These are phyloP conservation scores for Microcebus ravelobensis DNA, from an alignment of 2,113 vertebrate species.

Conservation along the genomic window DNA sequence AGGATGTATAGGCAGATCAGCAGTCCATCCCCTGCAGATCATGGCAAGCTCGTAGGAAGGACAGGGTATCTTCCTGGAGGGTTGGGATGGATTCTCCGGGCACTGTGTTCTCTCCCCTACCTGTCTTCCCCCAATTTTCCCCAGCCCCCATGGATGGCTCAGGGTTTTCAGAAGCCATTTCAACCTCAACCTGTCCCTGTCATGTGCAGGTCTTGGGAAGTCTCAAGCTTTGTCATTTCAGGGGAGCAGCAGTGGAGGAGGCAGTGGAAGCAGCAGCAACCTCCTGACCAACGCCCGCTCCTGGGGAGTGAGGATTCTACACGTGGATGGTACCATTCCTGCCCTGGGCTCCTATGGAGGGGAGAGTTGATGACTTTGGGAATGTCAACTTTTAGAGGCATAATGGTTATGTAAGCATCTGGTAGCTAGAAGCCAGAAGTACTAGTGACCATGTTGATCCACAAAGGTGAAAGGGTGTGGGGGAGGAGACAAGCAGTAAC, in stretches of 20 bases:
- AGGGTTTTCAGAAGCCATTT: neutral
- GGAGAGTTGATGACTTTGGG: neutral
- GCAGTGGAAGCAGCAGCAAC: constrained; percentile 81
- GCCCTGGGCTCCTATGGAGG: neutral
- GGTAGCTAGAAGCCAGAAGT: neutral
- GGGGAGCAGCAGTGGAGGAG: constrained; percentile 76
- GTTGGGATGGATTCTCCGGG: neutral
- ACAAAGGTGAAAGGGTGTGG: neutral
- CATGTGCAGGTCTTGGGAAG: neutral
- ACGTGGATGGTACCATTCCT: constrained; percentile 86
- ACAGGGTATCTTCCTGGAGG: neutral
- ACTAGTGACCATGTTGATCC: neutral
- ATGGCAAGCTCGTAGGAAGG: neutral
- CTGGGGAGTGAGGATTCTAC: constrained; percentile 91
- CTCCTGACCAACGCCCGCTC: constrained; percentile 87
- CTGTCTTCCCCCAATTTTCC: accelerated
- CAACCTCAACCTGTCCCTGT: accelerated
- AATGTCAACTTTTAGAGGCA: neutral
- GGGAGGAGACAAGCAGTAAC: neutral
- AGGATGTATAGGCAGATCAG: neutral
- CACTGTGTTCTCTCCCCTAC: neutral
- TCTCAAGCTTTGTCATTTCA: constrained; percentile 37
- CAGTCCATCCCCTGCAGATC: neutral
- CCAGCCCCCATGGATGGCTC: neutral
- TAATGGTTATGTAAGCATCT: neutral